A percentile compares a stretch with the other conserved stretches of the same genome.
phyloP scores from a whole-genome alignment of 1,140 invertebrate genomes.

The Hypothenemus hampei region DNA sequence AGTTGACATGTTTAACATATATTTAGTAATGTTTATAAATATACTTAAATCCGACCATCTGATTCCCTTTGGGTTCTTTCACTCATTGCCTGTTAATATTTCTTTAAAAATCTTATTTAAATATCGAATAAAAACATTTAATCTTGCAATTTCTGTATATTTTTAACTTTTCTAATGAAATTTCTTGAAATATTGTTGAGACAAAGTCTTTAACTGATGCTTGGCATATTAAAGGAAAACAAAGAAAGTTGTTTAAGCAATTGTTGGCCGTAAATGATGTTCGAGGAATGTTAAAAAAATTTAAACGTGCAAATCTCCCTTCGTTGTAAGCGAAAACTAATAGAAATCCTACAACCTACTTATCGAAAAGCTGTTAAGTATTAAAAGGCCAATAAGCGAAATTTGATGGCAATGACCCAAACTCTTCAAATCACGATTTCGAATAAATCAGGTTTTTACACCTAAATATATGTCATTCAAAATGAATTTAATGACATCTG shows the following conservation, averaged over 20 bases:
- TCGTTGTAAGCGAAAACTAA: background rate
- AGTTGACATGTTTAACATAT: slow-evolving; percentile 31
- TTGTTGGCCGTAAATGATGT: background rate
- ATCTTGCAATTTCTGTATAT: too few species aligned
- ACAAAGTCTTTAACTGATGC: too few species aligned
- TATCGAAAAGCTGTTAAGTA: too few species aligned
- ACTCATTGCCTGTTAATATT: background rate
- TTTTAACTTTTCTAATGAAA: too few species aligned
- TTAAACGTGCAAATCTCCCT: slow-evolving; percentile 4
- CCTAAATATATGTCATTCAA: too few species aligned
- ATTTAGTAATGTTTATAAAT: slow-evolving; percentile 12
- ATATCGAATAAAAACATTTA: too few species aligned
- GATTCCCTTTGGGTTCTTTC: background rate
- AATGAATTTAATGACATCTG: too few species aligned
- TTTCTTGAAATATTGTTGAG: too few species aligned
- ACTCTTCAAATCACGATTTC: too few species aligned
- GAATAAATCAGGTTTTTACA: too few species aligned
- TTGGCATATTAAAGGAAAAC: background rate
- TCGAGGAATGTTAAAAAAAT: background rate
- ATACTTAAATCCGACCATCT: background rate
- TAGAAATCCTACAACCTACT: slow-evolving; percentile 10
- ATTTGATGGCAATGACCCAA: too few species aligned
- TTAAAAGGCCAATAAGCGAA: too few species aligned
- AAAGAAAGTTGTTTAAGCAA: slow-evolving; percentile 9
- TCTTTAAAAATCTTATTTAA: background rate